Evolutionary conservation across 2,888 invertebrate genomes (phyloP).

Genomic region (Ferdinandea cuprea): DNA sequence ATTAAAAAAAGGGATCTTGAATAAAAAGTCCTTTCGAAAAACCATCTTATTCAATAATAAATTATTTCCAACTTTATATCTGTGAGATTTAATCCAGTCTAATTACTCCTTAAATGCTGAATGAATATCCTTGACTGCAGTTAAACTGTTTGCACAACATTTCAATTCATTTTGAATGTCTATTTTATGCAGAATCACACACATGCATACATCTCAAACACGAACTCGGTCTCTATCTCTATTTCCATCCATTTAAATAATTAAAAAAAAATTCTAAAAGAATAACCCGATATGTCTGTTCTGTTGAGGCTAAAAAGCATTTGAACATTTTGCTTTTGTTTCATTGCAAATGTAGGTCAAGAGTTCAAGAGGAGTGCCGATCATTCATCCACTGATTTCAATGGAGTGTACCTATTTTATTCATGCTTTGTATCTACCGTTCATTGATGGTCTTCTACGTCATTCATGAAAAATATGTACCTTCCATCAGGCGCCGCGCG

Average conservation of each 20-base stretch:
- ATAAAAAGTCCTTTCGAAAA: too few relatives aligned
- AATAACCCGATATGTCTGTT: conserved; percentile 20
- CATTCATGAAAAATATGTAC: conserved; percentile 53
- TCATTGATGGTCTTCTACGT: conserved; percentile 58
- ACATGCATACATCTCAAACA: too few relatives aligned
- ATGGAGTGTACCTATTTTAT: conserved; percentile 15
- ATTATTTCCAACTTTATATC: too few relatives aligned
- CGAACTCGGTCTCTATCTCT: neutral
- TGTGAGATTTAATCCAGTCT: too few relatives aligned
- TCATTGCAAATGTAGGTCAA: conserved; percentile 50
- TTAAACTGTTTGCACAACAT: too few relatives aligned
- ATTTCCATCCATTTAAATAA: conserved; percentile 40
- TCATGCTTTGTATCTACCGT: conserved; percentile 8
- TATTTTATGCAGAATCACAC: too few relatives aligned
- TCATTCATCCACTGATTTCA: conserved; percentile 57
- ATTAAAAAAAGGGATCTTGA: too few relatives aligned
- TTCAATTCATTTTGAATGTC: too few relatives aligned
- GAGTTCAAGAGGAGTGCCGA: conserved; percentile 61
- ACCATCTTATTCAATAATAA: too few relatives aligned
- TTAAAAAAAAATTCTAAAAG: conserved; percentile 54
- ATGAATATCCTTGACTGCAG: too few relatives aligned
- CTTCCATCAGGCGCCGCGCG: neutral
- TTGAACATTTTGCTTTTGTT: conserved; percentile 1
- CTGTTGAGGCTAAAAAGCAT: neutral
- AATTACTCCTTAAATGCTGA: too few relatives aligned